Conservation (phyloP, 2,113 vertebrate genomes). For the Pseudonaja textilis region DNA sequence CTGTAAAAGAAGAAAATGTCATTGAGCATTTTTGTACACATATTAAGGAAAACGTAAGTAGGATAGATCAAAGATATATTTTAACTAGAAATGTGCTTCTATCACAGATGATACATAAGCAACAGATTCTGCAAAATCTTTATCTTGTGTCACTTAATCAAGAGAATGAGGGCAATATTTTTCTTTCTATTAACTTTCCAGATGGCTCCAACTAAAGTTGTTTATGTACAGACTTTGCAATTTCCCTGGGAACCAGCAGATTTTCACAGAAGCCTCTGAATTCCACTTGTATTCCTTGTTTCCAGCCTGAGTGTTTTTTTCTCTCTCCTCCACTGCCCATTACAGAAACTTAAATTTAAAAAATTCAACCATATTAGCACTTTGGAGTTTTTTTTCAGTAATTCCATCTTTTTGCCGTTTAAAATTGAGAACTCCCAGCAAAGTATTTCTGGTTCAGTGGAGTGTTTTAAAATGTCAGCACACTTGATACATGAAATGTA, state of each 20-base stretch:
- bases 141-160: neutral
- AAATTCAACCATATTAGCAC: neutral
- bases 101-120: neutral
- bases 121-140: neutral
- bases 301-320: neutral
- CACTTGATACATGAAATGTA: too few species aligned
- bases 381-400: neutral
- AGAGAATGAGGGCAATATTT: neutral
- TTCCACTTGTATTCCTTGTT: neutral
- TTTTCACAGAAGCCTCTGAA: neutral
- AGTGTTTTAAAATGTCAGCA: neutral
- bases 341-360: neutral
- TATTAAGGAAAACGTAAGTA: neutral
- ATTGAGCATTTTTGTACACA: neutral
- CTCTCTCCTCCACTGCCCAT: neutral
- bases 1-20: slow-evolving; percentile 68
- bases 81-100: neutral
- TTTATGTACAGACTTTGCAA: neutral
- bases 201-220: neutral
- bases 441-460: neutral
- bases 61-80: neutral
- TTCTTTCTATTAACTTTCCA: neutral
- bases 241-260: neutral
- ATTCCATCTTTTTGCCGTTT: neutral
- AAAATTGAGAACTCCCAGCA: neutral